Conservation (phyloP, 2,797 vertebrate species). For the Linurgus olivaceus region DNA sequence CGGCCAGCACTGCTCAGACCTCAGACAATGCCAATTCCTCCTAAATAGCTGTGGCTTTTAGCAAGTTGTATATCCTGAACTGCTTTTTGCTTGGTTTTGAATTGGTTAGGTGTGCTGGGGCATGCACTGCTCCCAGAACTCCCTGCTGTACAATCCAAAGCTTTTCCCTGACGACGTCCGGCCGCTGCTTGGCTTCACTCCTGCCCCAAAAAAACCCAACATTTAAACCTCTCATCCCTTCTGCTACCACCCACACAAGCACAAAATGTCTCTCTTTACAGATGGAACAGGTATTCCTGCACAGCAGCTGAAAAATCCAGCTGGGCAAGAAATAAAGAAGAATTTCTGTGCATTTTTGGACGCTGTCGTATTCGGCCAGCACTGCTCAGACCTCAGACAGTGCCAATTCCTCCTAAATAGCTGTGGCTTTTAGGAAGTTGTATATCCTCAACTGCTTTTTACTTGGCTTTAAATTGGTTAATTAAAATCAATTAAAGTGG, state of each 20-base stretch:
- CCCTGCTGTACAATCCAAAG: constrained; percentile 87
- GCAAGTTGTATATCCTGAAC: background rate
- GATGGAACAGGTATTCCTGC: too few species aligned
- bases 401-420: background rate
- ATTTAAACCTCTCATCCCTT: background rate
- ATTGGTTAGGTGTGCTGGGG: constrained; percentile 82
- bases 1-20: background rate
- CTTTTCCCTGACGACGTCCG: constrained; percentile 91
- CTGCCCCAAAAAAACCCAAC: constrained; percentile 58
- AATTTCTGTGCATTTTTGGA: background rate
- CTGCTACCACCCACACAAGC: background rate
- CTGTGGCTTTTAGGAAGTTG: background rate
- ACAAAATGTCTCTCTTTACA: background rate
- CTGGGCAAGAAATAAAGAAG: background rate
- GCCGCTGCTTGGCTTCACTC: constrained; percentile 92
- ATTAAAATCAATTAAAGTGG: background rate
- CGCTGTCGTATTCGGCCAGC: background rate
- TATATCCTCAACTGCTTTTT: background rate
- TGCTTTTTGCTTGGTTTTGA: background rate
- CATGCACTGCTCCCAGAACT: constrained; percentile 97
- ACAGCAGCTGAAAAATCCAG: background rate
- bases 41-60: background rate
- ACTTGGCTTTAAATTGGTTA: background rate
- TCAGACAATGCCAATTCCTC: background rate
- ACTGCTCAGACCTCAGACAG: background rate